These are phyloP conservation scores for Odocoileus hemionus DNA, from an alignment of 2,113 vertebrate genomes.

Conservation along the genomic window DNA sequence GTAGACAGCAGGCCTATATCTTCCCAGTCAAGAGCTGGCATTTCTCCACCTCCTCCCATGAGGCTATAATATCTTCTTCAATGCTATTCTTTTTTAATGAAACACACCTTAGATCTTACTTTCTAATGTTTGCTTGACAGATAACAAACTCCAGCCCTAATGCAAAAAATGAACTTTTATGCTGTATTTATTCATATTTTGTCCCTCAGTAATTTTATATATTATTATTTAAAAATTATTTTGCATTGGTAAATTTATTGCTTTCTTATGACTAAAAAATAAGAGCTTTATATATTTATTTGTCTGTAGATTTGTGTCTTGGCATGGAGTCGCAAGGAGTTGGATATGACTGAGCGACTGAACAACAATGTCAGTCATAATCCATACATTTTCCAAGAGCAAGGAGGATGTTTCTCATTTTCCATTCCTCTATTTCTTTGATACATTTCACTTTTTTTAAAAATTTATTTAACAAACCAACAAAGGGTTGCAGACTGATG, in stretches of 20 bases:
- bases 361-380: background rate
- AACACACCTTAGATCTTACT: background rate
- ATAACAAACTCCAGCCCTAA: background rate
- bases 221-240: background rate
- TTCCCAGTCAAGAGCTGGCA: background rate
- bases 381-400: background rate
- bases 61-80: background rate
- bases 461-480: background rate
- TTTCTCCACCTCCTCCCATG: too few species aligned
- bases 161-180: background rate
- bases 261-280: background rate
- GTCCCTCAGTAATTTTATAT: background rate
- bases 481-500: background rate
- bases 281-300: background rate
- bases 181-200: background rate
- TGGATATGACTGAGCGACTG: background rate
- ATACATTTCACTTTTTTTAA: background rate
- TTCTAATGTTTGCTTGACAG: background rate
- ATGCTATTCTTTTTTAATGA: background rate
- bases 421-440: background rate
- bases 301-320: background rate
- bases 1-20: rapidly evolving
- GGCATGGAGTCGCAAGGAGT: background rate
- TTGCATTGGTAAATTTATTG: background rate
- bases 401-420: background rate